Base-by-base conservation (phyloP, 2,113 vertebrate species). In the Ardeotis arabs region DNA sequence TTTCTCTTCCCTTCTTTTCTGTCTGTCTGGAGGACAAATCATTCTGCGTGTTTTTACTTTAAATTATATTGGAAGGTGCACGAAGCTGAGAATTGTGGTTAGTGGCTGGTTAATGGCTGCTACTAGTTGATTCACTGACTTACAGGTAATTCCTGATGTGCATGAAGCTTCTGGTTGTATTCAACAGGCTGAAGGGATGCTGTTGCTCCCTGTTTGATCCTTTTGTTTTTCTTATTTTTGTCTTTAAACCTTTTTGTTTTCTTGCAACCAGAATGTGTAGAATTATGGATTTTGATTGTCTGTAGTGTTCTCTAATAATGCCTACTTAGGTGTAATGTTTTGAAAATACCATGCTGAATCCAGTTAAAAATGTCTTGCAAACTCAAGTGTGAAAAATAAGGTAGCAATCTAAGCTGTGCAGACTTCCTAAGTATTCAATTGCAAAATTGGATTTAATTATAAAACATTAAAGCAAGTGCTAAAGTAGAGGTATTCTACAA, bases 371-470 rank as follows among this genome's bases (percentile, higher is more conserved):
- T 53, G 25, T 74, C 68, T 74, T 83, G 17, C 55, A 84, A 55
- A 70, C 37, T 66, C 50, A 79, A 92, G 41, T 74, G 56, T 23
- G 27, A 56, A 92, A 90, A 86, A 45, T 75, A 90, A 94, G 55
- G 55, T 44, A 55, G 52, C 56, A 49, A 8, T 89, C 60, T 86
- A 84, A 86, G 37, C n/a, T 75, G 12, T 81, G n/a, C 64, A 63
- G 76, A 37, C 70, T 81, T 95, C 44, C 2, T 33, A 87, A 89
- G 60, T 87, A 81, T 88, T 92, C 90, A 69, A 9, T 78, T 94
- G 67, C 67, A 92, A 66, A 91, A 85, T 68, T 53, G 35, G 39
- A 73, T 93, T 96, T 95, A 95, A 95, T 86, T 95, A 90, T 41
- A 39, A 63, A 89, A 82, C 5, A 13, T 72, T 67, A 72, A 91